Percentiles rank a stretch among this genome's conserved stretches.
Evolutionary conservation across 2,797 vertebrate genomes (phyloP).

Genomic region (Pseudochirops corinnae): DNA sequence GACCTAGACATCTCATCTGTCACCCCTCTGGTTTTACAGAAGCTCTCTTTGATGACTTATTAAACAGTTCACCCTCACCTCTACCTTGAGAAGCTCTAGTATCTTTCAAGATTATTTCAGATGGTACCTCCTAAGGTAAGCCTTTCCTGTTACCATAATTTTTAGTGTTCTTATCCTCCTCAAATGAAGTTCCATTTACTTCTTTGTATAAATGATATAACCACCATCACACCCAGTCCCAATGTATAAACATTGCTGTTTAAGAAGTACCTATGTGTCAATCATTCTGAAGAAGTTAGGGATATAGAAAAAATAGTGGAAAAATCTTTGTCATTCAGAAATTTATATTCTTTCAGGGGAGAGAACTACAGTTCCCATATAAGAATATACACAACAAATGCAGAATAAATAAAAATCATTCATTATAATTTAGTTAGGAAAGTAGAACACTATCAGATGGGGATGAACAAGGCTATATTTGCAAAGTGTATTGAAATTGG

Average conservation of each 20-base stretch:
- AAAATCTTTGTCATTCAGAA: background rate
- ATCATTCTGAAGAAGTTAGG: background rate
- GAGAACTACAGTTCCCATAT: background rate
- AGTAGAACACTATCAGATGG: background rate
- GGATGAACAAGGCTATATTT: background rate
- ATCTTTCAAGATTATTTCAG: background rate
- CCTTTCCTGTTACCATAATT: background rate
- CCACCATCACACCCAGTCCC: background rate
- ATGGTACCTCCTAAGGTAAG: background rate
- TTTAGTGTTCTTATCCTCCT: background rate
- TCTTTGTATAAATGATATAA: background rate
- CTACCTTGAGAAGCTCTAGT: background rate
- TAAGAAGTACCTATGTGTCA: background rate
- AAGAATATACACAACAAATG: background rate
- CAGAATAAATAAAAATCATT: background rate
- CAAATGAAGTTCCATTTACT: background rate
- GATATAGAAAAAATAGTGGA: background rate
- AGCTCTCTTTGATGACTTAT: background rate
- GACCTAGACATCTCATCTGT: background rate
- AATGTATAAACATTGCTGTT: background rate
- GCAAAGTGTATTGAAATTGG: background rate
- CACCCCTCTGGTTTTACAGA: background rate
- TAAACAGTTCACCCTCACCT: background rate
- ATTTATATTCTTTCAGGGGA: background rate
- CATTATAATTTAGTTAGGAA: background rate